phyloP scores from a whole-genome alignment of 2,888 invertebrate species.

The Eremobia ochroleuca region DNA sequence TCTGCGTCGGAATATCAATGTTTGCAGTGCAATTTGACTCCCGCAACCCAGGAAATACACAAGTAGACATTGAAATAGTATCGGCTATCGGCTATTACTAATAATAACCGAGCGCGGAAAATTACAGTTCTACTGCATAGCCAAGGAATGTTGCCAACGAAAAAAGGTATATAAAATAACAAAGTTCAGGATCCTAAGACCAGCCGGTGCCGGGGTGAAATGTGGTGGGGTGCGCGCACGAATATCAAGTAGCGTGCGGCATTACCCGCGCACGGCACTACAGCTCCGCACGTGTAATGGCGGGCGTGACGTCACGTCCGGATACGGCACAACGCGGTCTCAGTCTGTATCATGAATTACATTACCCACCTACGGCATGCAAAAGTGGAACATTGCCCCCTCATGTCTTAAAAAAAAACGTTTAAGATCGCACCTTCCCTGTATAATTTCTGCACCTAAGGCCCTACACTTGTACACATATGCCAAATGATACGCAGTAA shows the following conservation, averaged over 20 bases:
- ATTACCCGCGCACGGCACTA: constrained; percentile 66
- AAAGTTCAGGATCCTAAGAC: constrained; percentile 83
- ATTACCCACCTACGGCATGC: constrained; percentile 71
- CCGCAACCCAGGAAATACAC: constrained; percentile 4
- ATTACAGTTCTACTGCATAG: constrained; percentile 74
- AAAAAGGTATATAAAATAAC: constrained; percentile 82
- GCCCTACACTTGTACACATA: background rate
- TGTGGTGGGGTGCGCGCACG: constrained; percentile 81
- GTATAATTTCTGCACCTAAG: constrained; percentile 7
- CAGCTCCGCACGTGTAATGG: constrained; percentile 77
- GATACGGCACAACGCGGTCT: constrained; percentile 71
- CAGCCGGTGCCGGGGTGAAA: constrained; percentile 85
- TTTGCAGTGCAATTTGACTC: constrained; percentile 13
- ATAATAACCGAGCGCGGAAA: constrained; percentile 37
- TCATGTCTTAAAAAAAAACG: constrained; percentile 55
- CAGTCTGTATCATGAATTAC: constrained; percentile 78
- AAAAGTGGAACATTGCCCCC: constrained; percentile 65
- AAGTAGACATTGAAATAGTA: constrained; percentile 23
- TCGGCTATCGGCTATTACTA: constrained; percentile 39
- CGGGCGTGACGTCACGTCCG: constrained; percentile 83
- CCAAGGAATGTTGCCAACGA: constrained; percentile 72
- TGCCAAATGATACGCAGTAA: background rate
- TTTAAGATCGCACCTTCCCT: constrained; percentile 2
- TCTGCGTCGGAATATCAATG: constrained; percentile 16
- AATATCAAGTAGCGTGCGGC: constrained; percentile 83